Evolutionary conservation across 1,140 invertebrate genomes (phyloP).

Genomic region (Cataglyphis hispanica): DNA sequence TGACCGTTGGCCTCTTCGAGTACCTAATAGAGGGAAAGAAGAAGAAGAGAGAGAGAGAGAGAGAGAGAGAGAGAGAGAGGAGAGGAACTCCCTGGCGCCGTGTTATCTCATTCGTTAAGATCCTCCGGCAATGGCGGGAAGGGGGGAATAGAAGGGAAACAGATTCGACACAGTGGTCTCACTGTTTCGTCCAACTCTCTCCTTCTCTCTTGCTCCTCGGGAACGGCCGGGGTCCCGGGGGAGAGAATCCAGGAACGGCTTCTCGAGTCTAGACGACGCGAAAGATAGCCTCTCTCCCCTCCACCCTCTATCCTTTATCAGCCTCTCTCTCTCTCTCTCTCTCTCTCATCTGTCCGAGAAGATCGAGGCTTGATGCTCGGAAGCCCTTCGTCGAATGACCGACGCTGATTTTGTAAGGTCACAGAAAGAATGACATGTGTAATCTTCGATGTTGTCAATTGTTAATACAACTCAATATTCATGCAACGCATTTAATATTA

Average conservation of each 20-base stretch:
- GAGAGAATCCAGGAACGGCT: constrained; percentile 81
- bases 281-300: constrained; percentile 64
- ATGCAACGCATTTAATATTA: no score
- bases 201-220: constrained; percentile 10
- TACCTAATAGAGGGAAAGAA: constrained; percentile 63
- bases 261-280: constrained; percentile 79
- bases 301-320: constrained; percentile 28
- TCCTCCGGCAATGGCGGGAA: constrained; percentile 74
- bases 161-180: constrained; percentile 77
- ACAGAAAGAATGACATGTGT: background rate
- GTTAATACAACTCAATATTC: background rate
- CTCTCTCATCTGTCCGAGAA: constrained; percentile 63
- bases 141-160: constrained; percentile 63
- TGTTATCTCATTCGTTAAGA: constrained; percentile 85
- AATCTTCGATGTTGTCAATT: background rate
- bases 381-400: constrained; percentile 45
- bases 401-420: constrained; percentile 25
- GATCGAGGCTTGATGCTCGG: constrained; percentile 54
- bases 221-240: constrained; percentile 74
- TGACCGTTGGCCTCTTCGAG: constrained; percentile 82
- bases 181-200: constrained; percentile 69
- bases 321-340: constrained; percentile 48
- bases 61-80: background rate
- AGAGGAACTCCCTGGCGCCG: constrained; percentile 81
- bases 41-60: constrained; percentile 18